Evolutionary conservation across 2,113 vertebrate species (phyloP).

Genomic region (Paramormyrops kingsleyae): DNA sequence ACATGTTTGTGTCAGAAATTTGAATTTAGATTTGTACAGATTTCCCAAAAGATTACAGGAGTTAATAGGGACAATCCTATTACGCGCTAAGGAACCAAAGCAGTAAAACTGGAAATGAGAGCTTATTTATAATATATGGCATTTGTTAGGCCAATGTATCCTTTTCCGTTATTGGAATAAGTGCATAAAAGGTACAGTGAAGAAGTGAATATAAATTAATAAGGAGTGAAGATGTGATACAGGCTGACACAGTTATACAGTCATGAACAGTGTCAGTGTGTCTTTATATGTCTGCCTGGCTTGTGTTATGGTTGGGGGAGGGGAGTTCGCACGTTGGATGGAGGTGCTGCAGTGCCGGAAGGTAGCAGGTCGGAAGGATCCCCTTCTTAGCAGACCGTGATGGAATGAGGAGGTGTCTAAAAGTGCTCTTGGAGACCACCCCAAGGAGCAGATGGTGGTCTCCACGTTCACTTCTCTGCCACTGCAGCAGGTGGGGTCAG

Average conservation of each 20-base stretch:
- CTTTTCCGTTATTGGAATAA: neutral
- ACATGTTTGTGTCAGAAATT: neutral
- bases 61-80: neutral
- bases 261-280: neutral
- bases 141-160: neutral
- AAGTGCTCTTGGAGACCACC: neutral
- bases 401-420: neutral
- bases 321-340: neutral
- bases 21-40: neutral
- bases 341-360: neutral
- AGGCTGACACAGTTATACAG: neutral
- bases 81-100: neutral
- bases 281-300: neutral
- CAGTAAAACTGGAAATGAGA: neutral
- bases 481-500: neutral
- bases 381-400: neutral
- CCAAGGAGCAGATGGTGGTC: neutral
- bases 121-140: neutral
- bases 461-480: neutral
- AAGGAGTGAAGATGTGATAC: neutral
- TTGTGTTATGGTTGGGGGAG: neutral
- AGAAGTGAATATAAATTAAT: neutral
- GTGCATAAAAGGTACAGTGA: neutral
- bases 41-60: neutral
- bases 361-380: neutral